Evolutionary conservation across 2,888 invertebrate genomes (phyloP).

Genomic region (Baccha elongata): DNA sequence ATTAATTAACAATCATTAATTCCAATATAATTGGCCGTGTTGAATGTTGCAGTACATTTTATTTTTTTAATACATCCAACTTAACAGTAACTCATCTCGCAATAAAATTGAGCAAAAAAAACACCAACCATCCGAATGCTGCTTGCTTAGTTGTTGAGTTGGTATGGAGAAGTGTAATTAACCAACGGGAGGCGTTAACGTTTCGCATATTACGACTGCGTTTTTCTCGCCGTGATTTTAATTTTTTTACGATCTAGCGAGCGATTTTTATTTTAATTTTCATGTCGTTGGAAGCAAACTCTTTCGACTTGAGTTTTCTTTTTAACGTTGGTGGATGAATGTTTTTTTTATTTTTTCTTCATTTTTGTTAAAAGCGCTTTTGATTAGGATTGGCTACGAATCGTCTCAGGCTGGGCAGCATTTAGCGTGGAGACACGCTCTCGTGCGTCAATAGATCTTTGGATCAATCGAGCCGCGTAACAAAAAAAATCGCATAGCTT

Average conservation of each 20-base stretch:
- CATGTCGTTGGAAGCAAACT: conserved; percentile 34
- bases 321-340: conserved; percentile 3
- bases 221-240: conserved; percentile 64
- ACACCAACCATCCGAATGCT: conserved; percentile 15
- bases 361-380: conserved; percentile 40
- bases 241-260: conserved; percentile 54
- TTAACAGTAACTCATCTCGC: conserved; percentile 37
- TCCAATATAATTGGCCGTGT: conserved; percentile 63
- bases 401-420: conserved; percentile 55
- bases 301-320: neutral
- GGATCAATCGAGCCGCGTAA: conserved; percentile 35
- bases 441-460: conserved; percentile 61
- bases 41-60: conserved; percentile 30
- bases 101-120: conserved; percentile 1
- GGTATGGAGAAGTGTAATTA: conserved; percentile 61
- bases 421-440: conserved; percentile 65
- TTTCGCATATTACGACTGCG: conserved; percentile 72
- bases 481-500: conserved; percentile 32
- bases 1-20: conserved; percentile 64
- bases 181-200: conserved; percentile 72
- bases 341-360: conserved; percentile 4
- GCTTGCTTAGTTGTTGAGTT: neutral
- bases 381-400: conserved; percentile 66
- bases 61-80: conserved; percentile 4
- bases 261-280: conserved; percentile 68